Conservation (phyloP, 2,797 vertebrate species). For the Danio kyathit region DNA sequence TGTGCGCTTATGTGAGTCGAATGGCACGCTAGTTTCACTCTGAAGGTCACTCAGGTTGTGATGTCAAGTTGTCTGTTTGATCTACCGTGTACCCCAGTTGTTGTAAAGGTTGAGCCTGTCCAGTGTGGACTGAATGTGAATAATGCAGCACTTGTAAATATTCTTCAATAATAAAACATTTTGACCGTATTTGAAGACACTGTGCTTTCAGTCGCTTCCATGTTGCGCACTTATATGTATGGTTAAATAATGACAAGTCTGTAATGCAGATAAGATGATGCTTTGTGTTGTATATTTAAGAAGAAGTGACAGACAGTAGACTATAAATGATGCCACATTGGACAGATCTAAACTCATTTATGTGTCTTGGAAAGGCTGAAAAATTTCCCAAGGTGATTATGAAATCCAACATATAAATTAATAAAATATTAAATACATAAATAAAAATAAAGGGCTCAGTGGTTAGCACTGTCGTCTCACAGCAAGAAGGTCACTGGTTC, state of each 20-base stretch:
- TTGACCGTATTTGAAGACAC: slow-evolving; percentile 68
- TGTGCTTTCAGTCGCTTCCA: not conserved
- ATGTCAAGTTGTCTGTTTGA: slow-evolving; percentile 40
- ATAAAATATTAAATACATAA: too few species aligned
- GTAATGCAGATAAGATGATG: too few species aligned
- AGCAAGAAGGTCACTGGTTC: too few species aligned
- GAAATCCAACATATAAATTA: too few species aligned
- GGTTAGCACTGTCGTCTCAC: too few species aligned
- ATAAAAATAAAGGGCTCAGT: too few species aligned
- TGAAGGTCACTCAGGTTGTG: slow-evolving; percentile 36
- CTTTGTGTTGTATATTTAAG: too few species aligned
- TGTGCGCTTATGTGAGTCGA: slow-evolving; percentile 8
- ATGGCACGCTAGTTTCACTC: slow-evolving; percentile 2
- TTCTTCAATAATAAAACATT: slow-evolving; percentile 76
- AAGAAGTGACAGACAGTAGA: too few species aligned
- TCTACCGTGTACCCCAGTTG: slow-evolving; percentile 39
- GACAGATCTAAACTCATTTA: too few species aligned
- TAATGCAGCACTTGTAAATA: slow-evolving; percentile 73
- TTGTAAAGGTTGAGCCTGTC: slow-evolving; percentile 61
- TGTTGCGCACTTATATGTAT: not conserved
- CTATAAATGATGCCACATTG: too few species aligned
- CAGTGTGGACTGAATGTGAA: slow-evolving; percentile 61
- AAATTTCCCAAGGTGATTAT: too few species aligned
- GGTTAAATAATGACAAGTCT: not conserved
- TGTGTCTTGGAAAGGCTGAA: too few species aligned